Evolutionary conservation across 2,113 vertebrate genomes (phyloP).

Genomic region (Bos taurus): ARS-UCD2.0 NC_037328.1:30616001-30616500

Average conservation of each 20-base stretch:
- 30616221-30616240: neutral
- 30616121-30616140: neutral
- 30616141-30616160: neutral
- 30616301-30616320: neutral
- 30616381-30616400: neutral
- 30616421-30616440: neutral
- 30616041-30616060: neutral
- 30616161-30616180: neutral
- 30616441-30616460: neutral
- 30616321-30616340: neutral
- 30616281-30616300: rapidly evolving
- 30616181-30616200: neutral
- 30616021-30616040: neutral
- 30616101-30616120: neutral
- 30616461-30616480: neutral
- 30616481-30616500: neutral
- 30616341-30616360: neutral
- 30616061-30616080: neutral
- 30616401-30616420: neutral
- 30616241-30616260: neutral
- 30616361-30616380: neutral
- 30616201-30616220: neutral
- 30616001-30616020: neutral
- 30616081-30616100: neutral
- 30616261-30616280: neutral